Evolutionary conservation across 2,888 invertebrate genomes (phyloP).

Genomic region (Parnassius smintheus): DNA sequence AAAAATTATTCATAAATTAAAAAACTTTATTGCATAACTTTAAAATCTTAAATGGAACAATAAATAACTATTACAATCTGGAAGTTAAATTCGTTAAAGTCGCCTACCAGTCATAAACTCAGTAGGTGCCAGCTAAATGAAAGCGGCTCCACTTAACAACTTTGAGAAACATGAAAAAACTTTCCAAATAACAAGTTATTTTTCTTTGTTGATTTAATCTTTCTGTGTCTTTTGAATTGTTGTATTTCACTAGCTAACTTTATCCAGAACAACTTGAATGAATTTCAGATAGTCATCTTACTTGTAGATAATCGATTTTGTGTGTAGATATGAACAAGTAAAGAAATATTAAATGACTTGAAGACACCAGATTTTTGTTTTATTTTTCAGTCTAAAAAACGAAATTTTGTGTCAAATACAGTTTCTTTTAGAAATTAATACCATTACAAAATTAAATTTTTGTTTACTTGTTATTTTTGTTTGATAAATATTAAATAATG

Average conservation of each 20-base stretch:
- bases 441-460: too few relatives aligned
- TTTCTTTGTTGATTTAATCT: slow-evolving; percentile 11
- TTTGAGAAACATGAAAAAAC: slow-evolving; percentile 13
- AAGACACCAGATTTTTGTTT: too few relatives aligned
- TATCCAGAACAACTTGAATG: neutral
- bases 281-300: neutral
- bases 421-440: too few relatives aligned
- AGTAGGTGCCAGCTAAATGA: slow-evolving; percentile 2
- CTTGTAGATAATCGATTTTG: neutral
- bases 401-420: too few relatives aligned
- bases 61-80: neutral
- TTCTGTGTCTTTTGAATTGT: slow-evolving; percentile 4
- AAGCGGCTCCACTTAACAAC: slow-evolving; percentile 4
- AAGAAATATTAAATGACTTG: too few relatives aligned
- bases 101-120: neutral
- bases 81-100: neutral
- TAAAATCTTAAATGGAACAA: neutral
- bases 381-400: too few relatives aligned
- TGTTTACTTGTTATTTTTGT: too few relatives aligned
- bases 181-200: slow-evolving; percentile 12
- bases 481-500: too few relatives aligned
- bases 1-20: too few relatives aligned
- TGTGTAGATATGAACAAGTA: neutral
- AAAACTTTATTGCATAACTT: too few relatives aligned
- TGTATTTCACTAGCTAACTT: slow-evolving; percentile 6